These are phyloP conservation scores for Danio rerio DNA, from an alignment of 2,113 vertebrate genomes.

Conservation along the genomic window GRCz12tu NC_133195.1:38433501-38434000, in stretches of 20 bases:
- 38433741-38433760: slow-evolving; percentile 14
- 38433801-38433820: no score
- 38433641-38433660: not conserved
- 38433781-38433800: not conserved
- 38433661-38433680: not conserved
- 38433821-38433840: no score
- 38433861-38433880: no score
- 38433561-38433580: slow-evolving; percentile 12
- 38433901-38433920: no score
- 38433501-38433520: slow-evolving; percentile 1
- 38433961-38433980: no score
- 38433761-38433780: not conserved
- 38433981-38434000: no score
- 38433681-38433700: not conserved
- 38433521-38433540: slow-evolving; percentile 15
- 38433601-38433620: slow-evolving; percentile 20
- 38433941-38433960: no score
- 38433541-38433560: slow-evolving; percentile 32
- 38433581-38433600: slow-evolving; percentile 18
- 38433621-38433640: slow-evolving; percentile 8
- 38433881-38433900: no score
- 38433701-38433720: not conserved
- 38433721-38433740: slow-evolving; percentile 13
- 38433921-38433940: no score
- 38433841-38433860: no score